phyloP scores from a whole-genome alignment of 2,797 vertebrate species.

The Sebastiscus albofasciatus region DNA sequence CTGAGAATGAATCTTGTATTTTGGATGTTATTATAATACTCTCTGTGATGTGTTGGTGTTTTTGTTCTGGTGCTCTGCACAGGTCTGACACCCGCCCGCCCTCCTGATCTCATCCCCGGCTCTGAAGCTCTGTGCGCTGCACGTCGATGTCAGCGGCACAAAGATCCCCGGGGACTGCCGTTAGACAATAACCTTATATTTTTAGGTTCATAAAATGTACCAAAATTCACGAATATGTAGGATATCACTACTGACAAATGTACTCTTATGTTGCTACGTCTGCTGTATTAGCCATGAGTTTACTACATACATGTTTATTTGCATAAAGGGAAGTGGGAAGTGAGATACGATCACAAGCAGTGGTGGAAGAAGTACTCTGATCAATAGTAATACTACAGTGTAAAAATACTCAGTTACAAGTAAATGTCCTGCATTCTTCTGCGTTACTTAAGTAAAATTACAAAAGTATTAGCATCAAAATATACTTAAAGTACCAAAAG shows the following conservation, averaged over 20 bases:
- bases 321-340: accelerated
- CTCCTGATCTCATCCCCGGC: neutral
- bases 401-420: too few species aligned
- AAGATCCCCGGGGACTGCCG: too few species aligned
- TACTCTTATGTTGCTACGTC: neutral
- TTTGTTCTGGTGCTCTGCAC: neutral
- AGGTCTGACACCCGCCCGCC: neutral
- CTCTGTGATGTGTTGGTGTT: neutral
- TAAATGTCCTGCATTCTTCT: too few species aligned
- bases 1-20: neutral
- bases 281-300: neutral
- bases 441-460: too few species aligned
- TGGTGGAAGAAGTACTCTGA: too few species aligned
- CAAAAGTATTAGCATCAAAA: too few species aligned
- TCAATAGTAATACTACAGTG: too few species aligned
- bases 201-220: neutral
- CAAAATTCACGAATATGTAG: neutral
- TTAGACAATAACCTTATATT: neutral
- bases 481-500: too few species aligned
- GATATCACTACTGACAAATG: neutral
- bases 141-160: neutral
- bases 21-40: neutral
- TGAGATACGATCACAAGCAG: neutral
- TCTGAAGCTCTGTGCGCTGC: neutral
- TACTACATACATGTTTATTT: neutral